Evolutionary conservation across 2,113 vertebrate species (phyloP).

Genomic region (Pithys albifrons): DNA sequence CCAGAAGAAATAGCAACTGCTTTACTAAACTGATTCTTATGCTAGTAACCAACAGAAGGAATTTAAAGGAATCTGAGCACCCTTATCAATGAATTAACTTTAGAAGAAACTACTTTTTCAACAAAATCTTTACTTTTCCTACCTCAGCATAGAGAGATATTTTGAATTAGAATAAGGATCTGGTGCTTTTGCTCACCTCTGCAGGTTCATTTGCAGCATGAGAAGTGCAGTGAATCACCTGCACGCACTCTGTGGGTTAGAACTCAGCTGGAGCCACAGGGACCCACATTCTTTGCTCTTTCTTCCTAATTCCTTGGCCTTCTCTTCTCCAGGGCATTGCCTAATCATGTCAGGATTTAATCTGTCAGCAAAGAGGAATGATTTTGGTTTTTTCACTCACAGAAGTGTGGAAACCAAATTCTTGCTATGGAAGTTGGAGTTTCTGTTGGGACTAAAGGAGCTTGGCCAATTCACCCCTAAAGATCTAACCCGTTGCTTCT

Average conservation of each 20-base stretch:
- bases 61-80: not conserved
- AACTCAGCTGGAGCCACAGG: not conserved
- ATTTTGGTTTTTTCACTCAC: not conserved
- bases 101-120: not conserved
- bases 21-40: not conserved
- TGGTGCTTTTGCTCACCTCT: not conserved
- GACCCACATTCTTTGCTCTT: not conserved
- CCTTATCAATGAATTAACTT: conserved; percentile 26
- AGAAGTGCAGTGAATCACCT: not conserved
- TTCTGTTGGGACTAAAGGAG: not conserved
- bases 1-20: not conserved
- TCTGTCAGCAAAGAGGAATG: not conserved
- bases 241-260: not conserved
- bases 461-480: not conserved
- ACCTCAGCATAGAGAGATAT: not conserved
- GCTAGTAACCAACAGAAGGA: not conserved
- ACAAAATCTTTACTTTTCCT: conserved; percentile 24
- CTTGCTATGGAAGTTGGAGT: not conserved
- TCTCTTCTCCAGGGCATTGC: not conserved
- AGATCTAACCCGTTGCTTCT: not conserved
- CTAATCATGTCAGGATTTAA: not conserved
- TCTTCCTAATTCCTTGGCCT: not conserved
- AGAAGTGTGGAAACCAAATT: not conserved
- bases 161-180: not conserved
- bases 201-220: not conserved